Evolutionary conservation across 2,888 invertebrate genomes (phyloP), one percentile per base, ranked within the genome.

Genomic region (Pristionchus exspectatus): DNA sequence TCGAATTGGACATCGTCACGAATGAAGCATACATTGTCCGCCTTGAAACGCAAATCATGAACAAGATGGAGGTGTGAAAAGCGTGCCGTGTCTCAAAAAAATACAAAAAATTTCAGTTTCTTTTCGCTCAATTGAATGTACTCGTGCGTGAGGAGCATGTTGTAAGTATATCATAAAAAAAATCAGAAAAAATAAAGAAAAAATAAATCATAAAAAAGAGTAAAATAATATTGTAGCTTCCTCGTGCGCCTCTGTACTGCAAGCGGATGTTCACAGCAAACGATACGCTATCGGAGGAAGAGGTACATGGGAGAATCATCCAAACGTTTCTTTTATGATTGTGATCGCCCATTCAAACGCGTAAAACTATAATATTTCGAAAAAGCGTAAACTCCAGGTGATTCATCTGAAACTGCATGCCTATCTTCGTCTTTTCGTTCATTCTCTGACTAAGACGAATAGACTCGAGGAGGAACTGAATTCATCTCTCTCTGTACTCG

Each of bases 71-170:
- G 89, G 89, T 89, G 89, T 89, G 16, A 33, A 7, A 4, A 33
- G 14, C 12, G 21, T 27, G 50, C 21, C n/a, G 0, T 16, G 63
- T 21, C 3, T 33, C 12, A 12, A 27, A 27, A 16, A 14, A n/a
- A 4, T 33, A 18, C 38, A 12, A 2, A 83, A 3, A 5, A 27
- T 83, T 91, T 84, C 56, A 92, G 92, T 89, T 93, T 33, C 90
- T 93, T 54, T 93, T 93, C 89, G 93, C 93, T 12, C 93, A 93
- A 88, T 69, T 93, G 66, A 89, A 91, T 74, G 91, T 93, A n/a
- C 93, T 93, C 77, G 93, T 93, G 74, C 89, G 91, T 89, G 93
- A 93, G 30, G 66, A 66, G 33, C 81, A 89, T 66, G 21, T 89
- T 38, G 89, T 89, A n/a, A 54, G 89, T 33, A 44, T 12, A 27